phyloP scores from a whole-genome alignment of 2,113 vertebrate species.

The Pangasianodon hypophthalmus region DNA sequence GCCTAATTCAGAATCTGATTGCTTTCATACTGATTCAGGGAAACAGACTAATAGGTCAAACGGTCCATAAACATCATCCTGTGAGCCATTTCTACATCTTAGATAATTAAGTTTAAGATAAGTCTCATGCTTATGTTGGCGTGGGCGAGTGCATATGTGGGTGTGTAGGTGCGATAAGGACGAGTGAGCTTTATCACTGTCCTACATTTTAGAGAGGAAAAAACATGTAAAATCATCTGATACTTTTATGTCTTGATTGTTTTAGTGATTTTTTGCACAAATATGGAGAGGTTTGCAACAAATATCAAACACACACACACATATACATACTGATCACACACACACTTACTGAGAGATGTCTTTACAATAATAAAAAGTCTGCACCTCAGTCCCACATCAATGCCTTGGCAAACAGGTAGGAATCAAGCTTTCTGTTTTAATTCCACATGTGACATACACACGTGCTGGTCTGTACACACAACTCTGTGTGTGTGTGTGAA shows the following conservation, averaged over 20 bases:
- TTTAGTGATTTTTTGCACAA: too few species aligned
- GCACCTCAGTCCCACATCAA: not conserved
- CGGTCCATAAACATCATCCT: not conserved
- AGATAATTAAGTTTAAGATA: not conserved
- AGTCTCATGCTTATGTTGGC: not conserved
- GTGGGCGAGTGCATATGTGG: not conserved
- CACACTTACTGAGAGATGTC: not conserved
- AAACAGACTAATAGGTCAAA: not conserved
- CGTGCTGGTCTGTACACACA: too few species aligned
- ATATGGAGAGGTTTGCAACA: not conserved
- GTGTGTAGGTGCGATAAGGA: not conserved
- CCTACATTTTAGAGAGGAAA: slow-evolving; percentile 13
- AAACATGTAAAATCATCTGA: slow-evolving; percentile 17
- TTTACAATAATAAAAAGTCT: not conserved
- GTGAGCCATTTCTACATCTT: not conserved
- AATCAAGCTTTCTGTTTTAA: not conserved
- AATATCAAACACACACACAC: not conserved
- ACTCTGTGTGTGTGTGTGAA: slow-evolving; percentile 5
- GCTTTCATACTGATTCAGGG: not conserved
- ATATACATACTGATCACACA: not conserved
- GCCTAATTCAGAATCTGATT: not conserved
- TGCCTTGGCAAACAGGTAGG: not conserved
- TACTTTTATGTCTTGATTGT: not conserved
- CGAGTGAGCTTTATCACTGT: slow-evolving; percentile 1
- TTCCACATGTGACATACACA: not conserved